Percentiles rank a stretch among this genome's conserved stretches.
Conservation (phyloP, 2,888 invertebrate species). For the Acleris sparsana region DNA sequence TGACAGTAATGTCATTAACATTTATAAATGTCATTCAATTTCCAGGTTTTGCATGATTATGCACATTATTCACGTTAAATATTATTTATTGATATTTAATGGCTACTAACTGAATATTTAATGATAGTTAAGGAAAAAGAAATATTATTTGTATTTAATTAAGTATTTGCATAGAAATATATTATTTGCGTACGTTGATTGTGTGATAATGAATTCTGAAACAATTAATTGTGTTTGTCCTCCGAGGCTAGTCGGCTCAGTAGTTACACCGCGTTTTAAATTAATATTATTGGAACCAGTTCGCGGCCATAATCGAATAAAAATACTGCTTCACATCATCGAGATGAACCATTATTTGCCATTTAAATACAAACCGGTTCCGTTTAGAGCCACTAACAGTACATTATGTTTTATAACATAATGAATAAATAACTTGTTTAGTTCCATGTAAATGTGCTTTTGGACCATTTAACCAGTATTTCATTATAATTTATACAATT, state of each 20-base stretch:
- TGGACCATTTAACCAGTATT: conserved; percentile 18
- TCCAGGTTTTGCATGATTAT: neutral
- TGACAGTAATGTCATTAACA: no score
- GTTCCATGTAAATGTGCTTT: conserved; percentile 24
- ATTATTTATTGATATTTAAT: conserved; percentile 2
- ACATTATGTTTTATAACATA: conserved; percentile 32
- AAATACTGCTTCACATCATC: conserved; percentile 24
- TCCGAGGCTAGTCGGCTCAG: conserved; percentile 6
- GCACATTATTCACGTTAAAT: neutral
- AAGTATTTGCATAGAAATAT: conserved; percentile 7
- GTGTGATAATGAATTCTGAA: conserved; percentile 12
- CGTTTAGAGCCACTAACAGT: conserved; percentile 27
- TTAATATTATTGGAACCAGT: conserved; percentile 2
- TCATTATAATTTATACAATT: conserved; percentile 23
- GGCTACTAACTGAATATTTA: conserved; percentile 11
- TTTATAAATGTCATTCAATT: no score
- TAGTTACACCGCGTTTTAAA: conserved; percentile 6
- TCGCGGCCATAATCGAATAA: conserved; percentile 21
- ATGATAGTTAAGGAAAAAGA: conserved; percentile 8
- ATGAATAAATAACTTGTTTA: conserved; percentile 22
- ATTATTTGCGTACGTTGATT: conserved; percentile 6
- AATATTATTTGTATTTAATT: neutral
- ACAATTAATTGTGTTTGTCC: conserved; percentile 9
- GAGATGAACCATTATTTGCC: conserved; percentile 8
- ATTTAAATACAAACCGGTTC: conserved; percentile 22